A percentile compares a stretch with the other conserved stretches of the same genome.
phyloP scores from a whole-genome alignment of 2,797 vertebrate species.

The Gymnoscopelus braueri region DNA sequence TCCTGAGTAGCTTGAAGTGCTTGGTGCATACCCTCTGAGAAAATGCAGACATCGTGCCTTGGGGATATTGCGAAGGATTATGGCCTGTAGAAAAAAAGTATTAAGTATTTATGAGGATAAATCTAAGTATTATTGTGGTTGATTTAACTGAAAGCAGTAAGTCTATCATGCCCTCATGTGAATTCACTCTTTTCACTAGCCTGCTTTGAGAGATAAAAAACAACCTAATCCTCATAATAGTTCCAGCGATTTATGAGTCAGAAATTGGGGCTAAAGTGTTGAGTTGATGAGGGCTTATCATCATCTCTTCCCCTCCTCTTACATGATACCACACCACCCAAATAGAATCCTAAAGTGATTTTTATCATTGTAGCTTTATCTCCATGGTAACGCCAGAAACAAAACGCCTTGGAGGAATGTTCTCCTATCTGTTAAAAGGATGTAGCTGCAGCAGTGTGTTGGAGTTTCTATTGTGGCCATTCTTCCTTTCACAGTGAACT shows the following conservation, averaged over 20 bases:
- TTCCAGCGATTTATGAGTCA: too few relatives aligned
- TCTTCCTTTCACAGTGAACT: slow-evolving; percentile 51
- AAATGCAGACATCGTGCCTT: slow-evolving; percentile 17
- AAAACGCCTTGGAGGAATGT: slow-evolving; percentile 37
- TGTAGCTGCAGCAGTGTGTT: slow-evolving; percentile 28
- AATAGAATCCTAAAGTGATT: slow-evolving; percentile 43
- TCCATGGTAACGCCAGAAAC: slow-evolving; percentile 60
- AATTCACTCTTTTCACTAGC: too few relatives aligned
- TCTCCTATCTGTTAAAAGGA: slow-evolving; percentile 36
- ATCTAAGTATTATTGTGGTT: slow-evolving; percentile 10
- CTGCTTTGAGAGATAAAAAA: too few relatives aligned
- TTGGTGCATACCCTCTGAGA: not conserved
- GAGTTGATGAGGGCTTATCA: slow-evolving; percentile 18
- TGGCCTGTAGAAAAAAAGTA: not conserved
- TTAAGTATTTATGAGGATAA: slow-evolving; percentile 26
- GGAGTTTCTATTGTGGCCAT: slow-evolving; percentile 46
- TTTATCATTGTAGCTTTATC: slow-evolving; percentile 35
- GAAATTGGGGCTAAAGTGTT: too few relatives aligned
- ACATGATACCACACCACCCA: slow-evolving; percentile 27
- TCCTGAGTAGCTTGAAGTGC: not conserved
- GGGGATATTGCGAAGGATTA: slow-evolving; percentile 21
- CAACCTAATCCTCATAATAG: too few relatives aligned
- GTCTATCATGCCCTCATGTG: too few relatives aligned
- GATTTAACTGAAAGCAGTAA: not conserved
- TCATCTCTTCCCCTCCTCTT: slow-evolving; percentile 8